Evolutionary conservation across 23 tunicate genomes (phyloP), one percentile per base, ranked within the genome.

Genomic region (Phallusia fumigata): DNA sequence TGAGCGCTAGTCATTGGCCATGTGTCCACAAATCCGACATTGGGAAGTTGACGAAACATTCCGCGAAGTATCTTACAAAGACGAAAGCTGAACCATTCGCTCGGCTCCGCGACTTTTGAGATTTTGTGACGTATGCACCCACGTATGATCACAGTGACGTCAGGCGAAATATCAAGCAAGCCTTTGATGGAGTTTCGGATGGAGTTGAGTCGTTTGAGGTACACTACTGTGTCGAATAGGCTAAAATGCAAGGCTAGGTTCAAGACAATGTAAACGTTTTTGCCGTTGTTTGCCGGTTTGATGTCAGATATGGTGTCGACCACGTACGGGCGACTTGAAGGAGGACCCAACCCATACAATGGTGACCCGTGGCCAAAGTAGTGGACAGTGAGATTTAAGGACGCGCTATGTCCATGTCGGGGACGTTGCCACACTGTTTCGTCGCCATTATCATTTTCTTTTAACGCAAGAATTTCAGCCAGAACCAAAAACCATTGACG

Each of bases 81-180:
- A 19, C 78, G 78, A 31, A 33, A 74, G 45, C 78, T 74, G 34
- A 33, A 74, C 78, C 78, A 74, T 16, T 74, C 78, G 78, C 45
- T 74, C 16, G 78, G 78, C n/a, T 10, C 78, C 10, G 45, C 35
- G 22, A 33, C 19, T 74, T 33, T 74, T 13, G 78, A 33, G 16
- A 33, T 74, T 74, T 35, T 74, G 31, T 74, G 78, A 34, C 78
- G 78, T 74, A 74, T 1, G 31, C 78, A 74, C 5, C 78, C 78
- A 31, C 78, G 78, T 21, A 74, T 31, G 8, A 74, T 19, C 16
- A 74, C 45, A 18, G 13, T 33, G 45, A 19, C 16, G 34, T 35
- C 78, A 74, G 78, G 78, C 2, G 78, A 74, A 19, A 24, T 10
- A 1, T 74, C 45, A 24, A 33, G 78, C 12, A 74, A 33, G 2